Base-by-base conservation (phyloP, 2,113 vertebrate species). In the Otolemur garnettii region DNA sequence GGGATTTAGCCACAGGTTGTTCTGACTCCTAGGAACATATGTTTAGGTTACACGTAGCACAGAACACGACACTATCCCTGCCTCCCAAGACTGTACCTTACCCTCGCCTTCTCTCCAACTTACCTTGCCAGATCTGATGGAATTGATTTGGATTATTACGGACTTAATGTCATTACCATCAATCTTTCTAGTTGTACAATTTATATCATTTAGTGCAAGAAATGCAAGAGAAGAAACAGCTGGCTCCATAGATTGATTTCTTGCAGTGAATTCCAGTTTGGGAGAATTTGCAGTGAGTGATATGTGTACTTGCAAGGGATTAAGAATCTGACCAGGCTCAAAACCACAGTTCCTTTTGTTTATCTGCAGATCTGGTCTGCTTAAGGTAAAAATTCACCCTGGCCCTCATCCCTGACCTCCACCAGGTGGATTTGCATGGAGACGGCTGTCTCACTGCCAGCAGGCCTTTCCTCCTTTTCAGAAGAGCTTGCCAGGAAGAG, bases 401-500 rank as follows among this genome's bases (percentile, higher is more conserved):
- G 9, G 55, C 22, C 79, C 62, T 72, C 55, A 4, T 26, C 68
- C 15, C 28, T 90, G 96, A 97, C 96, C 96, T 86, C 60, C 2
- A 18, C 90, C 92, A 95, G 94, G 97, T 92, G 72, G 87, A 22
- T 93, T 33, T 94, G 79, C 42, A 19, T 12, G 81, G 93, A 95
- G 93, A 94, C 33, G 55, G 45, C 45, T 50, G 59, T 69, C 45
- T 86, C 50, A 11, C 26, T 33, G 50, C 35, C 28, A 1, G 59
- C 83, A 77, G 82, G 81, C 45, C 59, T 82, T 92, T 71, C 78
- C n/a, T 38, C 94, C 38, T 57, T 92, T 75, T 68, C 68, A 35
- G 28, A 85, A 92, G 85, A 94, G 77, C 87, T 91, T 97, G 92
- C 87, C 96, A 96, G 93, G 68, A 96, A 97, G 96, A 97, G 97